Conservation (phyloP, 2,113 vertebrate genomes). For the Thinocorus orbignyianus region DNA sequence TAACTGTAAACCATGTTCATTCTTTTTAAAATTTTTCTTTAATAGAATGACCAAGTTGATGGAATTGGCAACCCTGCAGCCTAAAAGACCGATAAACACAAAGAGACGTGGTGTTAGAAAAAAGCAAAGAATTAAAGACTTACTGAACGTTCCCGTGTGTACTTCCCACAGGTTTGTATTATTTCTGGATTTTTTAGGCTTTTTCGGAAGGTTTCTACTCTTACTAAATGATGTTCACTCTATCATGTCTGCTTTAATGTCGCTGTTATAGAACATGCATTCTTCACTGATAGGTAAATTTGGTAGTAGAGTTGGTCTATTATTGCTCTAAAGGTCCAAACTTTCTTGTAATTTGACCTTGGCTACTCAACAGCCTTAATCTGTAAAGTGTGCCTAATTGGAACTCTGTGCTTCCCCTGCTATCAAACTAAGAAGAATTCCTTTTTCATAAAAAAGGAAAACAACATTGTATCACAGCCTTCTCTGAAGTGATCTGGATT, state of each 20-base stretch:
- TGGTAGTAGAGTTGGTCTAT: neutral
- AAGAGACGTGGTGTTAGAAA: conserved; percentile 87
- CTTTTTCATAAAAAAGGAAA: neutral
- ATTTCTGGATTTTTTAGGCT: neutral
- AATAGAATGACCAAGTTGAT: conserved; percentile 89
- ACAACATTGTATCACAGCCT: neutral
- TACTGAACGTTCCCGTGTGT: conserved; percentile 79
- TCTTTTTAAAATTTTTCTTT: neutral
- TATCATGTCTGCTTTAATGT: neutral
- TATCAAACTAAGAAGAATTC: neutral
- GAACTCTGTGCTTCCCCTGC: neutral
- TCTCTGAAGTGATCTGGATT: neutral
- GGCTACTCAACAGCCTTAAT: neutral
- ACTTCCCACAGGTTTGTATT: conserved; percentile 82
- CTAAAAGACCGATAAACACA: conserved; percentile 84
- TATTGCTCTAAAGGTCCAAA: neutral
- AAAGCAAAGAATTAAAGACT: conserved; percentile 91
- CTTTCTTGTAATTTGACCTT: neutral
- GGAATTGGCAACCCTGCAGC: conserved; percentile 90
- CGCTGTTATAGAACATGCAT: neutral
- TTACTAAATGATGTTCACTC: neutral
- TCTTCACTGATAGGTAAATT: neutral
- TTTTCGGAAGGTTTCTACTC: neutral
- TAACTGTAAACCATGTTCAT: neutral
- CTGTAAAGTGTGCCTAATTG: neutral